Base-by-base conservation (phyloP, 2,113 vertebrate genomes). In the Orthonyx spaldingii region DNA sequence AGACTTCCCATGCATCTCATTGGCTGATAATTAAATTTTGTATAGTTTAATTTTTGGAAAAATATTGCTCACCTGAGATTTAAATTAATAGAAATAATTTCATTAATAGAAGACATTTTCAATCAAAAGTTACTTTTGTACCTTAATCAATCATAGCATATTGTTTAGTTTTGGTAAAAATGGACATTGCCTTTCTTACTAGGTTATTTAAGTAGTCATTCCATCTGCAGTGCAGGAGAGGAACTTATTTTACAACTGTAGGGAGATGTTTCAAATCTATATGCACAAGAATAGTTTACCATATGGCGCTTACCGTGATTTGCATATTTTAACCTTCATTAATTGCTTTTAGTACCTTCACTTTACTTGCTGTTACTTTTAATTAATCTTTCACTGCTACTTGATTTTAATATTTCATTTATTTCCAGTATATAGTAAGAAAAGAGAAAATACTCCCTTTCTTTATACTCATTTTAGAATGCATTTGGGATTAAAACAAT, bases 301-400 rank as follows among this genome's bases (percentile, higher is more conserved):
- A 93, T 95, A 96, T 94, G 86, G 55, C 90, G 35, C 44, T 95
- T 94, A 59, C 47, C 20, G 27, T 53, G 41, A 84, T 96, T 79
- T 96, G 75, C 66, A 84, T 97, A 89, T 94, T 97, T 97, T 96
- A 95, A 83, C 81, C 71, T 95, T 97, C 74, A 91, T 96, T 97
- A 95, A 89, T 96, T 95, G 60, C 91, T 97, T 93, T 92, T 93
- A 85, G 47, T 92, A 53, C 69, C 63, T 84, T 93, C 77, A 72
- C 27, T 94, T 85, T 94, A 60, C 37, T 94, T 96, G 37, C 57
- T 91, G n/a, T 83, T 94, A 44, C 39, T 89, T 93, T 91, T 89
- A 72, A 76, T 91, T 53, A 65, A 53, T 96, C 57, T 93, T 92
- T 69, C 87, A 27, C 35, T 90, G 46, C 55, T 87, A 76, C 22